Evolutionary conservation across 2,113 vertebrate species (phyloP).

Genomic region (Dissostichus mawsoni): DNA sequence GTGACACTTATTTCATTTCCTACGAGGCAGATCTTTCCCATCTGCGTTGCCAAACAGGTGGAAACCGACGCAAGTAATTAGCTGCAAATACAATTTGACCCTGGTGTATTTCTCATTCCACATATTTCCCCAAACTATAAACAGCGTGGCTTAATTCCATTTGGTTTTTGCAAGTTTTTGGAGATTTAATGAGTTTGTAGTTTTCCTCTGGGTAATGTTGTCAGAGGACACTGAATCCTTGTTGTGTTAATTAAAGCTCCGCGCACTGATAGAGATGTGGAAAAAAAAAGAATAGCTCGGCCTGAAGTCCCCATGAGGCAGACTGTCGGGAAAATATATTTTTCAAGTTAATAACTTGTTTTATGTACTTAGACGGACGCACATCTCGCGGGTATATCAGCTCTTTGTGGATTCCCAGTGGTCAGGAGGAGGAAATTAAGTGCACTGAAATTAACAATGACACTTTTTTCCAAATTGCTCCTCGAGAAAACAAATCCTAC

Average conservation of each 20-base stretch:
- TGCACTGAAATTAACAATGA: constrained; percentile 20
- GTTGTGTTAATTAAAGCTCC: constrained; percentile 79
- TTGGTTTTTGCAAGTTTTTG: constrained; percentile 44
- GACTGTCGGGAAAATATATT: constrained; percentile 66
- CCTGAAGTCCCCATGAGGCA: constrained; percentile 46
- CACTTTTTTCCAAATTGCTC: constrained; percentile 2
- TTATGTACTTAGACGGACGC: constrained; percentile 55
- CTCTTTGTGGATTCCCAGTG: constrained; percentile 27
- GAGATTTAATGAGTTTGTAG: constrained; percentile 76
- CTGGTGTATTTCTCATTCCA: constrained; percentile 56
- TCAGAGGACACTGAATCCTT: constrained; percentile 75
- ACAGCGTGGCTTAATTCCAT: constrained; percentile 66
- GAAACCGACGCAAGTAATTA: constrained; percentile 60
- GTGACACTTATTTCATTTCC: constrained; percentile 23
- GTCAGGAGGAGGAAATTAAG: constrained; percentile 35
- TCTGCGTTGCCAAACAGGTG: constrained; percentile 50
- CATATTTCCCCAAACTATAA: constrained; percentile 74
- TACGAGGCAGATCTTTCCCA: constrained; percentile 6
- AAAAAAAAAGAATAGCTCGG: constrained; percentile 21
- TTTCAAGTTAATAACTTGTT: constrained; percentile 73
- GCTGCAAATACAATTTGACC: constrained; percentile 62
- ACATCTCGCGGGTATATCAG: constrained; percentile 39
- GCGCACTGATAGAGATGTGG: constrained; percentile 51
- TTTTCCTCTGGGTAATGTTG: constrained; percentile 74
- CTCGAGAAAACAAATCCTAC: constrained; percentile 6